phyloP scores from a whole-genome alignment of 2,888 invertebrate genomes.

The Ophioninae sp. region DNA sequence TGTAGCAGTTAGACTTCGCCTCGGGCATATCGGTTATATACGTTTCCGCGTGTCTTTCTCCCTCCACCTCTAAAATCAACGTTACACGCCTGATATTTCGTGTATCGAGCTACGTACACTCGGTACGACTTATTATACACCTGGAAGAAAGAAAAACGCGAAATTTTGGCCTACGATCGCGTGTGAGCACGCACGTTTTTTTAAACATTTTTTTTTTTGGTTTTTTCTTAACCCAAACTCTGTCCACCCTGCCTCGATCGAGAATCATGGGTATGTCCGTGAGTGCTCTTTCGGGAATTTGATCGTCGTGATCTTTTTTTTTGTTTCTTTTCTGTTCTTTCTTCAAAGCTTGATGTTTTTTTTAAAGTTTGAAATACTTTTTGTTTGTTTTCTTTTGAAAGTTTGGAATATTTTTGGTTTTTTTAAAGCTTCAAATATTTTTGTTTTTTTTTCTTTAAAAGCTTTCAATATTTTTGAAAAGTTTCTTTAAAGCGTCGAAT shows the following conservation, averaged over 20 bases:
- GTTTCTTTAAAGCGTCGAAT: no score
- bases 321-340: no score
- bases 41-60: slow-evolving; percentile 63
- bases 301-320: not conserved
- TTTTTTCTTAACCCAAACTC: slow-evolving; percentile 1
- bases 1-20: slow-evolving; percentile 76
- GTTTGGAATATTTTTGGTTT: no score
- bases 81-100: not conserved
- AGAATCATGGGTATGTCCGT: not conserved
- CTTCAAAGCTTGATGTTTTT: no score
- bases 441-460: no score
- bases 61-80: slow-evolving; percentile 6
- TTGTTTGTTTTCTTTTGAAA: no score
- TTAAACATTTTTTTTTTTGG: slow-evolving; percentile 29
- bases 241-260: slow-evolving; percentile 18
- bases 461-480: no score
- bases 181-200: slow-evolving; percentile 44
- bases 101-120: not conserved
- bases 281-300: not conserved
- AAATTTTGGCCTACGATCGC: slow-evolving; percentile 58
- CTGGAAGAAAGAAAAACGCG: slow-evolving; percentile 41
- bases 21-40: slow-evolving; percentile 59
- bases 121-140: slow-evolving; percentile 45
- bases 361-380: no score
- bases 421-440: no score